These are phyloP conservation scores for Drosophila dunni DNA, from an alignment of 1,140 invertebrate genomes.

Conservation along the genomic window DNA sequence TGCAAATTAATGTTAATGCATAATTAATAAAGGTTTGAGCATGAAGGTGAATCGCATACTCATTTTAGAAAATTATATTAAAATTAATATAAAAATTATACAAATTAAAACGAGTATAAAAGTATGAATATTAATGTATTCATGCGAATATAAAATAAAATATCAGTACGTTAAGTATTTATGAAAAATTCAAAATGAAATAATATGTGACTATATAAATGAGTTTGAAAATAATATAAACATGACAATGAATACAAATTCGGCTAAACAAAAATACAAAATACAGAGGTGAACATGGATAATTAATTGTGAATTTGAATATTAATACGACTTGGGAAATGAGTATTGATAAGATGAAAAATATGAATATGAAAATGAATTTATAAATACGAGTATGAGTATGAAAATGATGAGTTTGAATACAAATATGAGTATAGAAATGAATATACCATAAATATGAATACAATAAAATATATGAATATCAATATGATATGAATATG, in stretches of 20 bases:
- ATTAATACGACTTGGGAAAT: not conserved
- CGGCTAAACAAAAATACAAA: not conserved
- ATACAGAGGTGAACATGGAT: not conserved
- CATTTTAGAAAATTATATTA: no score
- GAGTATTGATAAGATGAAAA: not conserved
- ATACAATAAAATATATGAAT: not conserved
- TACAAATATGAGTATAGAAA: not conserved
- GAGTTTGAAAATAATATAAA: not conserved
- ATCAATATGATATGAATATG: not conserved
- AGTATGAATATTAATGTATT: no score
- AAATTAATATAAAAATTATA: not conserved
- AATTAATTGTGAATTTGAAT: not conserved
- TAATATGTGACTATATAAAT: not conserved
- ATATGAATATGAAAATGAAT: slow-evolving; percentile 5
- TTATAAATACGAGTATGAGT: not conserved
- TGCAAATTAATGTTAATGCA: no score
- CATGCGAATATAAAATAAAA: no score
- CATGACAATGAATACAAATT: not conserved
- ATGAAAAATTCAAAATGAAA: no score
- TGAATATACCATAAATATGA: not conserved
- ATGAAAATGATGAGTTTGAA: not conserved
- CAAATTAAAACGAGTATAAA: not conserved
- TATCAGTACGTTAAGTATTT: no score
- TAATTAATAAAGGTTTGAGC: no score
- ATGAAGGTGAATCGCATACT: no score